Percentiles rank a stretch among this genome's conserved stretches.
Evolutionary conservation across 2,113 vertebrate genomes (phyloP).

Genomic region (Delphinus delphis): DNA sequence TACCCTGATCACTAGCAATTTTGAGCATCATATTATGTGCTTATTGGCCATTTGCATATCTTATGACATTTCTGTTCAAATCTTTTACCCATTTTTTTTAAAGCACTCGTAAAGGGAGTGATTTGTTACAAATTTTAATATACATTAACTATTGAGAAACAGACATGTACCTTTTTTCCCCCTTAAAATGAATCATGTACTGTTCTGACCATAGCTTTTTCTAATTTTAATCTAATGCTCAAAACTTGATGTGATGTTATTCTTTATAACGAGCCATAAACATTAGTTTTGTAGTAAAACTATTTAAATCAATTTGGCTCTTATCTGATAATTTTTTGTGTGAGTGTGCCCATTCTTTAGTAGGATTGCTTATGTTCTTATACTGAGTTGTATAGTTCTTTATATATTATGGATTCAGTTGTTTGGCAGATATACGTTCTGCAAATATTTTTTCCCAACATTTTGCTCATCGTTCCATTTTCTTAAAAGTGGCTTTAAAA

Average conservation of each 20-base stretch:
- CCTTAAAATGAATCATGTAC: not conserved
- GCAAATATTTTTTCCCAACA: not conserved
- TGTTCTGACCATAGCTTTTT: not conserved
- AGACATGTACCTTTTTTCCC: not conserved
- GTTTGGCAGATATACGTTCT: not conserved
- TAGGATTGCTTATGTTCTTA: not conserved
- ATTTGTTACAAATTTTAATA: not conserved
- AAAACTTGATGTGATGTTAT: not conserved
- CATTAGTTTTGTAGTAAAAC: not conserved
- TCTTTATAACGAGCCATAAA: not conserved
- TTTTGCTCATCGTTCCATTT: not conserved
- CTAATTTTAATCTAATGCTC: not conserved
- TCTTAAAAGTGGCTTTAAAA: not conserved
- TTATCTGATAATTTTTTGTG: not conserved
- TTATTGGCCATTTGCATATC: too few species aligned
- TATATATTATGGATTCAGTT: not conserved
- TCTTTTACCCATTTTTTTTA: too few species aligned
- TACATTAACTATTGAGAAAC: not conserved
- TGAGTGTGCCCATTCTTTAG: not conserved
- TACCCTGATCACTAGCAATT: too few species aligned
- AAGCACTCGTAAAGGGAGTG: not conserved
- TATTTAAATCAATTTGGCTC: not conserved
- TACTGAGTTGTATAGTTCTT: not conserved
- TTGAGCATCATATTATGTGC: too few species aligned
- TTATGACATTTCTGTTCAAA: too few species aligned